These are phyloP conservation scores for Columba janthina DNA, from an alignment of 2,113 vertebrate genomes.

Conservation along the genomic window DNA sequence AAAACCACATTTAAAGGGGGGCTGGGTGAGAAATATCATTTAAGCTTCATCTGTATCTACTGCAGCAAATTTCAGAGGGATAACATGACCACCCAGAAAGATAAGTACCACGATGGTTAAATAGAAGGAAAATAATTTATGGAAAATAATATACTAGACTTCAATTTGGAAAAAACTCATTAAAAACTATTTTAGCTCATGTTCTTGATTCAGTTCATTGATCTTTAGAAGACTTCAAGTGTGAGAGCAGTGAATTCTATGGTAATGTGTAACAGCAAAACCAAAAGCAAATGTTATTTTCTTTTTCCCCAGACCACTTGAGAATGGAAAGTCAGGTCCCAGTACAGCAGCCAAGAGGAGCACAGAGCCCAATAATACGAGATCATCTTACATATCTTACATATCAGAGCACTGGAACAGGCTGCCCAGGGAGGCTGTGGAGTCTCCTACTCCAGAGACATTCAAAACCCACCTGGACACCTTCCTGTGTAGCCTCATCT, in stretches of 20 bases:
- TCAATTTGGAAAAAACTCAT: conserved; percentile 1
- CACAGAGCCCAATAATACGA: neutral
- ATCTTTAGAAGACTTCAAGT: neutral
- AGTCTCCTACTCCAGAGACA: too few species aligned
- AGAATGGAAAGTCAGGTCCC: neutral
- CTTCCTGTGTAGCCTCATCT: too few species aligned
- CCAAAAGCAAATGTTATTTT: neutral
- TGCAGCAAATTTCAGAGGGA: conserved; percentile 10
- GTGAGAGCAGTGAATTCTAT: neutral
- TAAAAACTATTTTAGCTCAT: conserved; percentile 14
- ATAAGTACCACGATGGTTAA: neutral
- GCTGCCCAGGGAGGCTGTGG: too few species aligned
- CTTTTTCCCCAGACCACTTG: neutral
- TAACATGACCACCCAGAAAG: conserved; percentile 35
- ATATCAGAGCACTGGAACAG: too few species aligned
- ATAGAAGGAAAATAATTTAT: neutral
- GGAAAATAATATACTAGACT: conserved; percentile 5
- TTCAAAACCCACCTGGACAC: too few species aligned
- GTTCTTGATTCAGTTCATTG: neutral
- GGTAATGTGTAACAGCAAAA: conserved; percentile 4
- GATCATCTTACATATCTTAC: neutral
- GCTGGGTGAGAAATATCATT: conserved; percentile 14
- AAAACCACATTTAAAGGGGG: conserved; percentile 28
- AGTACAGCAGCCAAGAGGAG: neutral
- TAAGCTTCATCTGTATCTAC: neutral